Evolutionary conservation across 1,140 invertebrate genomes (phyloP), one percentile per base, ranked within the genome.

Genomic region (Bombyx mandarina): DNA sequence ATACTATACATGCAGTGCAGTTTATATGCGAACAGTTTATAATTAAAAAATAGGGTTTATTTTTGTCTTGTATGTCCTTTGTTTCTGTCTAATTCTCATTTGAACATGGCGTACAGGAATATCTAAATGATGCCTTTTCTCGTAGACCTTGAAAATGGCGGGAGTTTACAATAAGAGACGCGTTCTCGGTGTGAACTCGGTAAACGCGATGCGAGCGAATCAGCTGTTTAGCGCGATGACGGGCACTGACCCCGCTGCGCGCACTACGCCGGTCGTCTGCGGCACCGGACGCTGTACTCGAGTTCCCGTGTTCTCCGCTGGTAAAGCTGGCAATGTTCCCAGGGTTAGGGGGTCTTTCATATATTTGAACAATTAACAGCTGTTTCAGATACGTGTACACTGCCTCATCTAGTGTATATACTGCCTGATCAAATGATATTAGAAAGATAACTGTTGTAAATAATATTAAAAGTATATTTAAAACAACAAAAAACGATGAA

Each of bases 141-240:
- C 66, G 8, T 48, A 85, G 82, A 83, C 80, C 3, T 49, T 86
- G 35, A 72, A 79, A 53, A 43, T 71, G 10, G 66, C 71, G 0
- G 49, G 58, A 0, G 62, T 63, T 42, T 86, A 82, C 63, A 65
- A 82, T 61, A 71, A 62, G 45, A 69, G 79, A 0, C 77, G 74
- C 6, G 67, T 86, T 5, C 54, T 86, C 0, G 82, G 82, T 7
- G 71, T 86, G 26, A 86, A 86, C 65, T 63, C 79, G 0, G 69
- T 86, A 10, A 86, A 76, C 61, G 60, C 82, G 6, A 86, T 86
- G 82, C 71, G 82, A 0, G 82, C 82, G 7, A 84, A 84, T 58
- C 82, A 86, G 67, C 55, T 86, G 67, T 76, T 75, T 63, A 75
- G 72, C 59, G 64, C 78, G 7, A 67, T 78, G 42, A 75, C 71